Conservation (phyloP, 2,113 vertebrate genomes). For the Bubo blakistoni region DNA sequence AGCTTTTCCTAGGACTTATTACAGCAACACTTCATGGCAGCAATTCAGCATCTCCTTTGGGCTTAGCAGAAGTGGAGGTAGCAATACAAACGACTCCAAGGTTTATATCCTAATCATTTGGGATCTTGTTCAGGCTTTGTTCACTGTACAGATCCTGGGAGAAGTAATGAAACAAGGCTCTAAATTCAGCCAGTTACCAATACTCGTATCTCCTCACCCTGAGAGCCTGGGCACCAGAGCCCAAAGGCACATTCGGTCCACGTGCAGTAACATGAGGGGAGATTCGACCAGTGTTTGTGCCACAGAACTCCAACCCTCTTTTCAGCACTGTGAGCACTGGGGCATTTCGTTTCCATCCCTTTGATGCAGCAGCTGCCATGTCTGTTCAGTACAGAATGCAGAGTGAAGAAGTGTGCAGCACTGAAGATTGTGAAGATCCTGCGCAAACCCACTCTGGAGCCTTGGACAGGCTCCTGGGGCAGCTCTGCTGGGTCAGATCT, state of each 20-base stretch:
- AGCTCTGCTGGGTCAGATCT: background rate
- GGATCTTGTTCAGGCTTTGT: background rate
- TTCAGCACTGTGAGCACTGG: background rate
- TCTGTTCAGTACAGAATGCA: background rate
- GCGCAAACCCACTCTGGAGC: background rate
- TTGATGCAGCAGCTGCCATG: background rate
- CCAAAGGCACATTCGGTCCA: background rate
- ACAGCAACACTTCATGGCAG: background rate
- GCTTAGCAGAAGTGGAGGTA: background rate
- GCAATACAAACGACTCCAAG: background rate
- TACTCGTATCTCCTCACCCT: rapidly evolving
- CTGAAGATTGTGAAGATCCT: background rate
- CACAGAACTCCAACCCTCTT: background rate
- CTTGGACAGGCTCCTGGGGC: background rate
- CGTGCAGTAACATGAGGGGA: background rate
- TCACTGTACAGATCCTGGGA: background rate
- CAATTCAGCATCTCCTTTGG: background rate
- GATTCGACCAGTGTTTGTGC: background rate
- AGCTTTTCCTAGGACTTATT: background rate
- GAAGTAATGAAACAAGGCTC: background rate
- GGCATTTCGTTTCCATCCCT: background rate
- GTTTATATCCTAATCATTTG: background rate
- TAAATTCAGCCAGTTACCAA: background rate
- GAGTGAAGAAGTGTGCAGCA: background rate
- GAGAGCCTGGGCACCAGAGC: rapidly evolving